Evolutionary conservation across 2,797 vertebrate species (phyloP).

Genomic region (Helostoma temminkii): DNA sequence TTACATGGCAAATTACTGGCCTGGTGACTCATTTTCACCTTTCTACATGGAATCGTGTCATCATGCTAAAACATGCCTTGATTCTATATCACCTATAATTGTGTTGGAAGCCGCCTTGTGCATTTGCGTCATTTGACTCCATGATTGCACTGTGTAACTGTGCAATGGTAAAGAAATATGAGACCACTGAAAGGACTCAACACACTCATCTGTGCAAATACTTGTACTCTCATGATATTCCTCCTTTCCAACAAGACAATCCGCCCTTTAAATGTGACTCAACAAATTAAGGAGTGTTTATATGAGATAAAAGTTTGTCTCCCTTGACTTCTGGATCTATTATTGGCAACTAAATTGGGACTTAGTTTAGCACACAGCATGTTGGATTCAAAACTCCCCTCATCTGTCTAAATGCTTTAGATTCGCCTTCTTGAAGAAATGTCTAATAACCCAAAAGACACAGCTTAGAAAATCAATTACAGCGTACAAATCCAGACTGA

Average conservation of each 20-base stretch:
- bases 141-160: constrained; percentile 13
- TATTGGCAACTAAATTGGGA: constrained; percentile 28
- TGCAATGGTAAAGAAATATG: constrained; percentile 7
- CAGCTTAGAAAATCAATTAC: constrained; percentile 11
- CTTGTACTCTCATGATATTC: constrained; percentile 15
- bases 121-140: neutral
- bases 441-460: constrained; percentile 17
- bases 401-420: constrained; percentile 38
- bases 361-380: constrained; percentile 17
- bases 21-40: neutral
- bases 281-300: constrained; percentile 20
- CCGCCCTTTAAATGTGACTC: constrained; percentile 9
- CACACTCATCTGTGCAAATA: constrained; percentile 8
- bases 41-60: constrained; percentile 5
- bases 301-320: constrained; percentile 13
- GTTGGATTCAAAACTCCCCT: constrained; percentile 23
- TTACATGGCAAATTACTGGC: neutral
- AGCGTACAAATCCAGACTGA: neutral
- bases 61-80: constrained; percentile 16
- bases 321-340: constrained; percentile 20
- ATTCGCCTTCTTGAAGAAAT: constrained; percentile 22
- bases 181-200: neutral
- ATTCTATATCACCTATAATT: constrained; percentile 7
- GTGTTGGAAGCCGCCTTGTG: neutral
- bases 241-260: constrained; percentile 28